Evolutionary conservation across 2,113 vertebrate species (phyloP), one percentile per base, ranked within the genome.

Genomic region (Acinonyx jubatus): DNA sequence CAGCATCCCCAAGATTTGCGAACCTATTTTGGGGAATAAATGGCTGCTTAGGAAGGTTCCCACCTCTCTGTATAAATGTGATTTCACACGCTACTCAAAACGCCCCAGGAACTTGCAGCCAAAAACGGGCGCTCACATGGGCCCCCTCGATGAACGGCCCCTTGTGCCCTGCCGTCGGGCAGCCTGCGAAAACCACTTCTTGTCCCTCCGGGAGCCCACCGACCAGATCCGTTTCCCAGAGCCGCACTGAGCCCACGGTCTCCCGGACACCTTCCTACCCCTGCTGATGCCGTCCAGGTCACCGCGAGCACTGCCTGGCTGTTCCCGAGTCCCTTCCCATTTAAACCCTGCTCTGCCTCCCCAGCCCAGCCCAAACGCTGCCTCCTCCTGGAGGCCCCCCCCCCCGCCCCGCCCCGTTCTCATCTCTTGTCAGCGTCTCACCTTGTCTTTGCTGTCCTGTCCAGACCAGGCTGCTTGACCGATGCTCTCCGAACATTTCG

Each of bases 1-100:
- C 96, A 88, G 57, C 92, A 89, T 52, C 95, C 19, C 1, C 96
- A 68, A 92, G 97, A 55, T 97, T 81, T 90, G 91, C 93, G 91
- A 97, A 98, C 80, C n/a, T 96, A 89, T 97, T 98, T 97, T 94
- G 95, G 95, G 84, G 97, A 94, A 98, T 98, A 98, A 98, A 98
- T 97, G 98, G 92, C 89, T 2, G 0, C 92, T 97, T 97, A 97
- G 98, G 98, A 96, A 95, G 19, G 61, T 96, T 94, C 98, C 95
- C 96, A 89, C 87, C 90, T 97, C 97, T 95, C 96, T 89, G 94
- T 93, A 57, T 74, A 97, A 97, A 96, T 63, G 94, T 29, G 94
- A 98, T 98, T 98, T 99, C 98, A 99, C 98, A 98, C 98, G 98
- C 94, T 74, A 84, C 91, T 92, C 97, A 66, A 95, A 98, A 97